phyloP scores from a whole-genome alignment of 2,888 invertebrate genomes.

The Abrostola tripartita region DNA sequence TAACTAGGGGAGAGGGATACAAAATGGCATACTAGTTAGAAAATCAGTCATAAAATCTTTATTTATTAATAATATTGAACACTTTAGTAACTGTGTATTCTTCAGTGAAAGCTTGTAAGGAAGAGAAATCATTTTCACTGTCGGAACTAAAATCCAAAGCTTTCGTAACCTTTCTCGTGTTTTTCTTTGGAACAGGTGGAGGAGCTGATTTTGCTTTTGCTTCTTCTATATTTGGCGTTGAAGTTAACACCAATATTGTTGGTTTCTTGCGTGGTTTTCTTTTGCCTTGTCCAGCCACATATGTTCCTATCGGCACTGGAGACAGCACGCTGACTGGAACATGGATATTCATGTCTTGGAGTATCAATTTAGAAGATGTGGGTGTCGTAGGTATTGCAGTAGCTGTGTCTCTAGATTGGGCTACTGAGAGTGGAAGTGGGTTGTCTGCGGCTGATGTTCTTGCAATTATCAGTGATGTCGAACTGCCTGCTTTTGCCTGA shows the following conservation, averaged over 20 bases:
- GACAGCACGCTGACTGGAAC: slow-evolving; percentile 43
- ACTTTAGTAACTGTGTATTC: slow-evolving; percentile 26
- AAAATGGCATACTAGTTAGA: slow-evolving; percentile 20
- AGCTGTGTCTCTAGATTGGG: slow-evolving; percentile 19
- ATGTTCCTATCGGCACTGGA: slow-evolving; percentile 41
- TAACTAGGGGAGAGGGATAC: slow-evolving; percentile 16
- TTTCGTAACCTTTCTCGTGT: slow-evolving; percentile 34
- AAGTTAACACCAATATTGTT: slow-evolving; percentile 46
- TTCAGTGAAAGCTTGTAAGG: slow-evolving; percentile 17
- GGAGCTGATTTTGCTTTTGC: slow-evolving; percentile 45
- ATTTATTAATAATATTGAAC: slow-evolving; percentile 25
- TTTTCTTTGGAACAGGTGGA: slow-evolving; percentile 42
- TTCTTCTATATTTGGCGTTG: slow-evolving; percentile 49
- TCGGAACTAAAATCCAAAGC: slow-evolving; percentile 26
- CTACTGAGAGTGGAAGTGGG: slow-evolving; percentile 13
- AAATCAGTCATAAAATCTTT: slow-evolving; percentile 29
- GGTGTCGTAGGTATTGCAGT: slow-evolving; percentile 23
- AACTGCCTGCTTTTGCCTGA: slow-evolving; percentile 31
- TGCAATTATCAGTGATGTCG: slow-evolving; percentile 29
- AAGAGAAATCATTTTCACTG: slow-evolving; percentile 32
- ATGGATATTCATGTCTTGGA: slow-evolving; percentile 17
- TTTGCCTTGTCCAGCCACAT: slow-evolving; percentile 52
- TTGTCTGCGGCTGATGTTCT: slow-evolving; percentile 27
- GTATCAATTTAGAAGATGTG: slow-evolving; percentile 19
- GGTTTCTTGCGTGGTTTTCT: slow-evolving; percentile 45